Percentiles rank a stretch among this genome's conserved stretches.
Conservation (phyloP, 2,888 invertebrate species). For the Dryobota labecula region DNA sequence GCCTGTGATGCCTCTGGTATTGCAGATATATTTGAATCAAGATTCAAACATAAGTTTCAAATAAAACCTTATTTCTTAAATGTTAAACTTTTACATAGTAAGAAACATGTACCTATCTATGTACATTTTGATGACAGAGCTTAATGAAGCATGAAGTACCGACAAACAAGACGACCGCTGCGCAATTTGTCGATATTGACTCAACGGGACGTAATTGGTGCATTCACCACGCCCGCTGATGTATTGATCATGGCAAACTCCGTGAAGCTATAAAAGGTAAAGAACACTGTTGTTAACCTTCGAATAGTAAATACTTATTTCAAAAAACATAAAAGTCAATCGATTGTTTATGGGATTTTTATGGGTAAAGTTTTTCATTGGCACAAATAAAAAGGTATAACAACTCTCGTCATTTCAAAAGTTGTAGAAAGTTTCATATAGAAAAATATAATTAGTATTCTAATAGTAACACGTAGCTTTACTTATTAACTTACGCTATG, state of each 20-base stretch:
- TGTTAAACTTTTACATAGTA: background rate
- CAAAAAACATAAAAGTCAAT: background rate
- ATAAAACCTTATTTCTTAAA: background rate
- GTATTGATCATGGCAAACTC: constrained; percentile 37
- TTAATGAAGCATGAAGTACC: constrained; percentile 46
- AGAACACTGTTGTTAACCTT: constrained; percentile 15
- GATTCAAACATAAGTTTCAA: background rate
- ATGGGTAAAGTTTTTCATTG: constrained; percentile 56
- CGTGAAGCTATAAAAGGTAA: constrained; percentile 22
- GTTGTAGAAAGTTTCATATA: constrained; percentile 85
- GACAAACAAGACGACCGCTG: constrained; percentile 46
- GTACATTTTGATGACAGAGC: constrained; percentile 26
- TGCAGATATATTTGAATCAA: background rate
- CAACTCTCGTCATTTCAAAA: constrained; percentile 71
- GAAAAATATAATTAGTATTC: constrained; percentile 87
- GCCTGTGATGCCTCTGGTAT: background rate
- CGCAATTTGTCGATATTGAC: constrained; percentile 54
- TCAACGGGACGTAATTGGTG: constrained; percentile 56
- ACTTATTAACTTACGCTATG: constrained; percentile 61
- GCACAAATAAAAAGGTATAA: constrained; percentile 64
- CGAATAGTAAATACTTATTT: background rate
- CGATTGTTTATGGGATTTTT: background rate
- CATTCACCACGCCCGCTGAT: constrained; percentile 34
- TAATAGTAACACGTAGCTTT: constrained; percentile 80
- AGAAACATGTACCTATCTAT: background rate